Evolutionary conservation across 2,888 invertebrate species (phyloP).

Genomic region (Latrodectus hesperus): DNA sequence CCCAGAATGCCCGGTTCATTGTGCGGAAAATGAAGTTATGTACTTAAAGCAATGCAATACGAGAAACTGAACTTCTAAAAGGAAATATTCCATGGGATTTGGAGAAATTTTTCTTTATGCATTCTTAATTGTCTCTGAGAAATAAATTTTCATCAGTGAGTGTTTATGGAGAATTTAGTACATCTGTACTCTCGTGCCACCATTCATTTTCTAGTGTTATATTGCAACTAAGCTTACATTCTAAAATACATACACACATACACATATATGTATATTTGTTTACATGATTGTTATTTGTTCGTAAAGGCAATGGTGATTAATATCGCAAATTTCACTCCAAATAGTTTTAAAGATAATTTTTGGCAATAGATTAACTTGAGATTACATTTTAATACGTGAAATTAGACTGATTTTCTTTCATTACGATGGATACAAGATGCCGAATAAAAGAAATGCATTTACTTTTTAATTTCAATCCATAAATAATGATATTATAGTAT

Average conservation of each 20-base stretch:
- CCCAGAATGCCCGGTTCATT: neutral
- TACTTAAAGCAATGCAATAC: neutral
- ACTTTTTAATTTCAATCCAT: no score
- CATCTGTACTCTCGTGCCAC: neutral
- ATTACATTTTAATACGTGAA: no score
- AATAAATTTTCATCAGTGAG: neutral
- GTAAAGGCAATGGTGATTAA: no score
- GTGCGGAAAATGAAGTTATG: slow-evolving; percentile 39
- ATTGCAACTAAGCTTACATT: no score
- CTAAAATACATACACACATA: no score
- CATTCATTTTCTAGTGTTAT: neutral
- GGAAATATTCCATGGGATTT: neutral
- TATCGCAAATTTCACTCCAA: no score
- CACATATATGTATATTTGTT: slow-evolving; percentile 1
- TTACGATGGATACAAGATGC: no score
- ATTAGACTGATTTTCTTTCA: no score
- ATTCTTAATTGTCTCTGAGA: neutral
- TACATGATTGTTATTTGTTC: neutral
- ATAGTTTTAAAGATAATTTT: no score
- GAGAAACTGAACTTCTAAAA: slow-evolving; percentile 16
- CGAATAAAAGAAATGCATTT: no score
- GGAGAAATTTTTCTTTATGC: neutral
- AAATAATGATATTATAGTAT: no score
- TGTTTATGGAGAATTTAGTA: neutral
- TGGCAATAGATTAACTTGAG: no score